phyloP scores from a whole-genome alignment of 1,140 invertebrate genomes.

The Lordiphosa mommai region DNA sequence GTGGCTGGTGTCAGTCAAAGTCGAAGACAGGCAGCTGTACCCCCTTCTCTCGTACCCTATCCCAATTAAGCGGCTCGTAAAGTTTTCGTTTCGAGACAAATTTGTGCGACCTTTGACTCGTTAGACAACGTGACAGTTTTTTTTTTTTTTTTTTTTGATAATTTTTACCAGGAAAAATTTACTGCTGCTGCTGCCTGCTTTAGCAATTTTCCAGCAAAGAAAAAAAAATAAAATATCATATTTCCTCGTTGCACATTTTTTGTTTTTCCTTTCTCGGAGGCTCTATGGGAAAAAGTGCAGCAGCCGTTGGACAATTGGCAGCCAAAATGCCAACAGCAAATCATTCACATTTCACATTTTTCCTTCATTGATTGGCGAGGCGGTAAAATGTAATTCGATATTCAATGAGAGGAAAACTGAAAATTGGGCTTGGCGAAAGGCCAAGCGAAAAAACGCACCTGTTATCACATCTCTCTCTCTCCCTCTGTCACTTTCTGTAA shows the following conservation, averaged over 20 bases:
- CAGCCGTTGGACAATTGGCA: slow-evolving; percentile 56
- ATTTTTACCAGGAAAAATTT: slow-evolving; percentile 69
- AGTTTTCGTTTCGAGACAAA: slow-evolving; percentile 58
- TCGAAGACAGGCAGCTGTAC: slow-evolving; percentile 60
- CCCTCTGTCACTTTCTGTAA: slow-evolving; percentile 9
- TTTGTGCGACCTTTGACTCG: slow-evolving; percentile 74
- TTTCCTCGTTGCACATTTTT: slow-evolving; percentile 66
- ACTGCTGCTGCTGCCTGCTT: slow-evolving; percentile 3
- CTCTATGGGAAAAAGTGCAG: slow-evolving; percentile 61
- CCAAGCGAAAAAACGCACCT: slow-evolving; percentile 21
- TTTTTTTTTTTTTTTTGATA: slow-evolving; percentile 51
- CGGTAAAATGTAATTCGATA: slow-evolving; percentile 65
- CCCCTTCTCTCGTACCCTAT: slow-evolving; percentile 12
- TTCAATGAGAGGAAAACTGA: slow-evolving; percentile 1
- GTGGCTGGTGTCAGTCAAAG: slow-evolving; percentile 71
- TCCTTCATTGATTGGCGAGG: slow-evolving; percentile 64
- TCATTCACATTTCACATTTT: slow-evolving; percentile 63
- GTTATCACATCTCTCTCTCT: neutral
- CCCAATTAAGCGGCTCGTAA: slow-evolving; percentile 66
- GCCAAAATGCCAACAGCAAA: slow-evolving; percentile 75
- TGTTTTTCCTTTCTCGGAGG: slow-evolving; percentile 34
- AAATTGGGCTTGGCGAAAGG: neutral
- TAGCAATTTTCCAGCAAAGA: slow-evolving; percentile 37
- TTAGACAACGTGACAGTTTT: slow-evolving; percentile 69
- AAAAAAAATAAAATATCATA: slow-evolving; percentile 60